Percentiles rank a stretch among this genome's conserved stretches.
Evolutionary conservation across 2,113 vertebrate species (phyloP).

Genomic region (Hemibagrus wyckioides): DNA sequence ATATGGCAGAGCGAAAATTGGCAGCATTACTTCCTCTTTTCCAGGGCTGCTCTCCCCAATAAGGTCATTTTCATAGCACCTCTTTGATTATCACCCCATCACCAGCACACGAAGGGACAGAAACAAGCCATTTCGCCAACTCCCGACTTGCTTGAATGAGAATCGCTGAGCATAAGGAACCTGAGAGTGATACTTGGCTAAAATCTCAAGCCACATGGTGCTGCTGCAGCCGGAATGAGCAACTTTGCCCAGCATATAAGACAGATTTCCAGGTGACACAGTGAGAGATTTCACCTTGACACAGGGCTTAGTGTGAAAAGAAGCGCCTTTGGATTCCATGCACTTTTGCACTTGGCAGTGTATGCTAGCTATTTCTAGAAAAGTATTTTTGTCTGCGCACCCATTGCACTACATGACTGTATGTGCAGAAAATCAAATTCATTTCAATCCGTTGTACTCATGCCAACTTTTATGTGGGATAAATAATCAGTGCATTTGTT

Average conservation of each 20-base stretch:
- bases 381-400: constrained; percentile 1
- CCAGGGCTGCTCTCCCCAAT: constrained; percentile 50
- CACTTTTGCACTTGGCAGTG: constrained; percentile 14
- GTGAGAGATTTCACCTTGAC: constrained; percentile 42
- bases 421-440: not conserved
- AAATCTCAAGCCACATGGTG: constrained; percentile 37
- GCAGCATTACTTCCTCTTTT: constrained; percentile 77
- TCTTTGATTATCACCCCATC: constrained; percentile 43
- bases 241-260: constrained; percentile 40
- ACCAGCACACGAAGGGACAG: constrained; percentile 48
- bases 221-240: constrained; percentile 38
- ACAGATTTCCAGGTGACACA: constrained; percentile 39
- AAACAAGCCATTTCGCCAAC: constrained; percentile 14
- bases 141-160: constrained; percentile 31
- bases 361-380: constrained; percentile 19
- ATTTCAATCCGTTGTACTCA: not conserved
- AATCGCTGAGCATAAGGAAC: constrained; percentile 21
- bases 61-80: constrained; percentile 60
- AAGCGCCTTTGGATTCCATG: constrained; percentile 37
- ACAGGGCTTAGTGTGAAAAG: constrained; percentile 38
- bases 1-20: constrained; percentile 75
- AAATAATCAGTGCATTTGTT: constrained; percentile 6
- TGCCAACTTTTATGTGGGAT: constrained; percentile 2
- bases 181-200: constrained; percentile 34
- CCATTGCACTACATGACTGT: constrained; percentile 8